Conservation (phyloP, 2,888 invertebrate species). For the Coleophora deauratella region DNA sequence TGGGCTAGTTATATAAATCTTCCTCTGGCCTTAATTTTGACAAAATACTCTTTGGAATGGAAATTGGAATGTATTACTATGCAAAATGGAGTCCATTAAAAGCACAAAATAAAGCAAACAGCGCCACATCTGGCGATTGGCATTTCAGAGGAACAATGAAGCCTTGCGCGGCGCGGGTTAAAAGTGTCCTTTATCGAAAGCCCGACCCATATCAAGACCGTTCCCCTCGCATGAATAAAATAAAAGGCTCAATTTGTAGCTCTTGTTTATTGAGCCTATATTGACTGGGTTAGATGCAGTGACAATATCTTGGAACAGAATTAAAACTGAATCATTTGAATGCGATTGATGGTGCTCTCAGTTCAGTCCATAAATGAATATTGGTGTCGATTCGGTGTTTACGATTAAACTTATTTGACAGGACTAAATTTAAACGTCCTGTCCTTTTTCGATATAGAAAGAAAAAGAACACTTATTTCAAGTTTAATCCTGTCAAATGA, state of each 20-base stretch:
- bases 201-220: constrained; percentile 67
- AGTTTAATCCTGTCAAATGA: too few relatives aligned
- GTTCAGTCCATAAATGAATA: too few relatives aligned
- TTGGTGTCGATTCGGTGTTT: too few relatives aligned
- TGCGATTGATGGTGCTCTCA: too few relatives aligned
- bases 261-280: constrained; percentile 18
- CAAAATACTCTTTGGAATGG: not conserved
- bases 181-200: constrained; percentile 60
- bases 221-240: constrained; percentile 67
- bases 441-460: too few relatives aligned
- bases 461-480: too few relatives aligned
- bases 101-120: too few relatives aligned
- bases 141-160: constrained; percentile 36
- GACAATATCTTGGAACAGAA: not conserved
- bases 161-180: constrained; percentile 39
- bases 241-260: constrained; percentile 69
- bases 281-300: not conserved
- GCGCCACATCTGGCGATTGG: constrained; percentile 21
- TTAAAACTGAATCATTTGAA: constrained; percentile 1
- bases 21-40: not conserved
- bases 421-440: too few relatives aligned
- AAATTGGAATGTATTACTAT: not conserved
- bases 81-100: too few relatives aligned
- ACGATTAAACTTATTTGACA: too few relatives aligned
- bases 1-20: not conserved